Evolutionary conservation across 2,113 vertebrate species (phyloP).

Genomic region (Daubentonia madagascariensis): DNA sequence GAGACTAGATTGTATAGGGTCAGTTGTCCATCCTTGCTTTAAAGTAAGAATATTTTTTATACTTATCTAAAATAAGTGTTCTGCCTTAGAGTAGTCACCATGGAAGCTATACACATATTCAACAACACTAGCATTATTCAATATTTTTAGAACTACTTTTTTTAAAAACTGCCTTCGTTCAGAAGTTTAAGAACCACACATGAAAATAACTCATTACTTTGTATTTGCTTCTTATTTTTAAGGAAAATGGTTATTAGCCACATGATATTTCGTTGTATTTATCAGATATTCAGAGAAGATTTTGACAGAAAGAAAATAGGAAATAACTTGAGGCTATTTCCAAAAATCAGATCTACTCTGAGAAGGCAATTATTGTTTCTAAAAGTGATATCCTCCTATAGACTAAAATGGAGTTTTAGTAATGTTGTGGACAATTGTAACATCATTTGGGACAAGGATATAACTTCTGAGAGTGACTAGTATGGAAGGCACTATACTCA

Average conservation of each 20-base stretch:
- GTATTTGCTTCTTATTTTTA: slow-evolving; percentile 46
- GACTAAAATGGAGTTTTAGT: slow-evolving; percentile 46
- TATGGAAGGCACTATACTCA: not conserved
- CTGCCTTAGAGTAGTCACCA: not conserved
- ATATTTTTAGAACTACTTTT: slow-evolving; percentile 38
- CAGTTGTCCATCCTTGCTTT: slow-evolving; percentile 15
- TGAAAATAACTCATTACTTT: slow-evolving; percentile 43
- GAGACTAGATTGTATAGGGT: not conserved
- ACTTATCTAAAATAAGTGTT: not conserved
- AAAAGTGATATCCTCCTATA: not conserved
- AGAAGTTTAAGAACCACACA: not conserved
- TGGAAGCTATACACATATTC: not conserved
- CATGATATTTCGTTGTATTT: slow-evolving; percentile 11
- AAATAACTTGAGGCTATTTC: slow-evolving; percentile 48
- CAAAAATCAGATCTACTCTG: slow-evolving; percentile 10
- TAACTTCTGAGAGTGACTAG: not conserved
- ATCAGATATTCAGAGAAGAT: slow-evolving; percentile 44
- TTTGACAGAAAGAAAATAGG: slow-evolving; percentile 56
- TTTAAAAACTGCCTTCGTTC: not conserved
- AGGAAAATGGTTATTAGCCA: not conserved
- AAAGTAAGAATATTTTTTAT: slow-evolving; percentile 20
- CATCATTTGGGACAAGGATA: slow-evolving; percentile 21
- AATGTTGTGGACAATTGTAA: slow-evolving; percentile 27
- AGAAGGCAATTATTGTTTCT: slow-evolving; percentile 37
- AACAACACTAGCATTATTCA: slow-evolving; percentile 43